Base-by-base conservation (phyloP, 2,888 invertebrate genomes). In the Scaptomyza parva region DNA sequence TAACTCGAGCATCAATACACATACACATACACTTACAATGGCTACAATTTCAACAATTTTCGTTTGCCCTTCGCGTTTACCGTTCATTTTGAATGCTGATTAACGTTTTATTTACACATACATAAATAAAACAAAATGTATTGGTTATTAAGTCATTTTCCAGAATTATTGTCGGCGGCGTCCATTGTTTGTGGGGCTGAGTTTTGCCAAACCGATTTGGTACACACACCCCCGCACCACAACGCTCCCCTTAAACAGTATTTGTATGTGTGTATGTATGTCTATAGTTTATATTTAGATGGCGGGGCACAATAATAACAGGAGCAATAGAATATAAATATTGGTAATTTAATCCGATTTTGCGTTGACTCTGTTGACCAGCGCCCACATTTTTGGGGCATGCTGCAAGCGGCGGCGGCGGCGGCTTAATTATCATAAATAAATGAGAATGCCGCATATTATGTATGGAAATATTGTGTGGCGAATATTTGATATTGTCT, bases 121-220 rank as follows among this genome's bases (percentile, higher is more conserved):
- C 70, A 72, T 82, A 78, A 82, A 82, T 72, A 72, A 76, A 76
- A 62, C 44, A 63, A 59, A 76, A 54, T 76, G 63, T 68, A 70
- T 83, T 69, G 78, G 66, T 78, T 82, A 85, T 82, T 85, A 79
- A 85, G 75, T 77, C 64, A 74, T 83, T 76, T 63, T 47, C 44
- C 58, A 60, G 51, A n/a, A n/a, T 59, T 52, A 70, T 47, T n/a
- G n/a, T n/a, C n/a, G n/a, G n/a, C n/a, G n/a, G n/a, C 52, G 64
- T 48, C 52, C 70, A 70, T 70, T 70, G 70, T 65, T 59, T 22
- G 22, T 26, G 44, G 44, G 30, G 57, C 35, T 22, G 22, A 22
- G 12, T 39, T 47, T 55, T 26, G 0, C 40, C 47, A 60, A 66
- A 24, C 60, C 60, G 60, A 66, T 68, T 68, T 68, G 24, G 47